Evolutionary conservation across 2,888 invertebrate genomes (phyloP).

Genomic region (Margaritifera margaritifera): DNA sequence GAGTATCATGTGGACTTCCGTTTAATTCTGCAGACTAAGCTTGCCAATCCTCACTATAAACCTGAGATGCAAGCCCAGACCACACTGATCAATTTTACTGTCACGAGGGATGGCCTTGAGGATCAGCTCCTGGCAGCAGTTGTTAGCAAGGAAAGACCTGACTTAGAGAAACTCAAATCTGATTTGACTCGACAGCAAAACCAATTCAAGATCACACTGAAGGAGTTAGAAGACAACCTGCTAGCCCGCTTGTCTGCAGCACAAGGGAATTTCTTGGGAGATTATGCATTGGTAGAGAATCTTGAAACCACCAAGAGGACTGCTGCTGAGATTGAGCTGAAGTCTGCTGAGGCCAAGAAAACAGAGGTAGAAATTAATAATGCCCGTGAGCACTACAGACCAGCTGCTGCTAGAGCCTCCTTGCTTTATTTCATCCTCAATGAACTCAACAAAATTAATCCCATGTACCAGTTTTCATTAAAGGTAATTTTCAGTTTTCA

Average conservation of each 20-base stretch:
- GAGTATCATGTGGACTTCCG: conserved; percentile 91
- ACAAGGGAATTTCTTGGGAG: conserved; percentile 93
- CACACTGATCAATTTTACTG: conserved; percentile 96
- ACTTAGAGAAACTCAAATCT: conserved; percentile 94
- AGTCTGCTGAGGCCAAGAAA: conserved; percentile 92
- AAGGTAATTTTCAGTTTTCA: conserved; percentile 92
- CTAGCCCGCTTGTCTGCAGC: conserved; percentile 91
- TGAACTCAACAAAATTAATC: conserved; percentile 95
- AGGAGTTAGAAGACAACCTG: conserved; percentile 92
- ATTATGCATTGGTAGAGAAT: conserved; percentile 95
- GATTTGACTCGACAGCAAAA: conserved; percentile 96
- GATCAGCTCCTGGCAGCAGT: conserved; percentile 98
- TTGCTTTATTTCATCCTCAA: conserved; percentile 95
- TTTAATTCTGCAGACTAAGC: conserved; percentile 92
- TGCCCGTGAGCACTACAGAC: conserved; percentile 91
- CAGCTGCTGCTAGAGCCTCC: conserved; percentile 93
- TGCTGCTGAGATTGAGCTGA: conserved; percentile 91
- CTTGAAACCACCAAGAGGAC: conserved; percentile 96
- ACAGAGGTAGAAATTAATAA: conserved; percentile 94
- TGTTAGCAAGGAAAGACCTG: conserved; percentile 95
- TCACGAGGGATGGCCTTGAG: conserved; percentile 94
- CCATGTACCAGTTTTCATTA: conserved; percentile 96
- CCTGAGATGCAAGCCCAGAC: conserved; percentile 99
- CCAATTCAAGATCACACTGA: conserved; percentile 95
- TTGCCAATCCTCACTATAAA: conserved; percentile 97